Conservation (phyloP, 2,888 invertebrate genomes). For the Ichneumoninae sp. region DNA sequence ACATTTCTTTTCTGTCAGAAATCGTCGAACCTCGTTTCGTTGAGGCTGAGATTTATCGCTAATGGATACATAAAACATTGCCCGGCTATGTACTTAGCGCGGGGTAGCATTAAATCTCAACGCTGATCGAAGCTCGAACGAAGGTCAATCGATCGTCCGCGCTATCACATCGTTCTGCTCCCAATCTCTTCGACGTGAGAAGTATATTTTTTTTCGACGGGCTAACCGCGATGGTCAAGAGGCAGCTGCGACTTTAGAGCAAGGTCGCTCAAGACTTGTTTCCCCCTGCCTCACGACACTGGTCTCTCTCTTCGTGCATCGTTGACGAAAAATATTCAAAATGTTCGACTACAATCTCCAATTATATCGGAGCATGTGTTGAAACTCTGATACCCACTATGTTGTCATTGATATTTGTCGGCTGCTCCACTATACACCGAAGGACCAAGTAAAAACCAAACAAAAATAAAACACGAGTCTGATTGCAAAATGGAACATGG, state of each 20-base stretch:
- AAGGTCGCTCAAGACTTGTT: constrained; percentile 19
- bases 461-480: too few species aligned
- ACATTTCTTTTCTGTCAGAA: not conserved
- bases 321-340: constrained; percentile 30
- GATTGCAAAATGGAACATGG: too few species aligned
- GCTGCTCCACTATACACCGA: not conserved
- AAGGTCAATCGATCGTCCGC: constrained; percentile 7
- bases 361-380: constrained; percentile 9
- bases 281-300: not conserved
- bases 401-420: not conserved
- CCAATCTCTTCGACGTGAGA: constrained; percentile 25
- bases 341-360: constrained; percentile 16
- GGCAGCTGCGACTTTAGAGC: constrained; percentile 1
- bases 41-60: not conserved
- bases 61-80: not conserved
- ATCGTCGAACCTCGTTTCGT: too few species aligned
- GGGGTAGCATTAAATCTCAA: not conserved
- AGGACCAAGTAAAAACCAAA: too few species aligned
- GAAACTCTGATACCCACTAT: not conserved
- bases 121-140: constrained; percentile 8
- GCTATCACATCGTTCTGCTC: constrained; percentile 20
- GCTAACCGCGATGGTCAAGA: constrained; percentile 1
- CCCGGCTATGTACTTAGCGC: not conserved
- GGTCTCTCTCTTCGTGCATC: not conserved
- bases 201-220: constrained; percentile 15